Evolutionary conservation across 1,140 invertebrate species (phyloP).

Genomic region (Rhynchophorus ferrugineus): DNA sequence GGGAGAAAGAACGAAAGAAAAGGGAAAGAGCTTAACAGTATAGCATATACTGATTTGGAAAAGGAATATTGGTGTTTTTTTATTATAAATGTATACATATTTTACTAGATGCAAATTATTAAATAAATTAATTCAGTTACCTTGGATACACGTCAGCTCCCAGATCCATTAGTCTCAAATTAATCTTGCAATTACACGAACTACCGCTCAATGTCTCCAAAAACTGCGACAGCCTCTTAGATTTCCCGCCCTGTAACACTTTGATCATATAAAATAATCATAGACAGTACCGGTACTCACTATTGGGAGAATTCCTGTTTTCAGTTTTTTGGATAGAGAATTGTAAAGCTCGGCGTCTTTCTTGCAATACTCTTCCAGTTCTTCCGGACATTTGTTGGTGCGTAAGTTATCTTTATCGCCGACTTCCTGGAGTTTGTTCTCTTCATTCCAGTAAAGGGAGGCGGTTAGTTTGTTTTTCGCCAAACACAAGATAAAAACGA

Average conservation of each 20-base stretch:
- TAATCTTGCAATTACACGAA: constrained; percentile 2
- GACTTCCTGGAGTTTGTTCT: neutral
- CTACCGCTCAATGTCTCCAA: neutral
- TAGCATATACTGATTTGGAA: no score
- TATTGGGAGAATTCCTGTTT: neutral
- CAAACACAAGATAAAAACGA: no score
- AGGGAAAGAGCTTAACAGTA: no score
- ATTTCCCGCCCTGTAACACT: neutral
- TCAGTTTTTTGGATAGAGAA: neutral
- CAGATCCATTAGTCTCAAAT: constrained; percentile 23
- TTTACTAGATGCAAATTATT: no score
- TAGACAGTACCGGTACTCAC: neutral
- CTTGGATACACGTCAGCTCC: constrained; percentile 27
- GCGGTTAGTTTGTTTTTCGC: neutral
- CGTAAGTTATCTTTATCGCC: neutral
- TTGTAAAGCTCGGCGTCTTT: neutral
- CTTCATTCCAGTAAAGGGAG: neutral
- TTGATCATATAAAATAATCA: neutral
- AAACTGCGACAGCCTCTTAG: neutral
- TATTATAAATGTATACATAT: no score
- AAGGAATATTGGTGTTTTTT: no score
- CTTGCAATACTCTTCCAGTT: neutral
- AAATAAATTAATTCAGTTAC: constrained; percentile 14
- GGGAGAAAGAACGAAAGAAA: no score
- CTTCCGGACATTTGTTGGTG: neutral